A percentile compares a stretch with the other conserved stretches of the same genome.
Evolutionary conservation across 2,797 vertebrate species (phyloP).

Genomic region (Pangasius djambal): DNA sequence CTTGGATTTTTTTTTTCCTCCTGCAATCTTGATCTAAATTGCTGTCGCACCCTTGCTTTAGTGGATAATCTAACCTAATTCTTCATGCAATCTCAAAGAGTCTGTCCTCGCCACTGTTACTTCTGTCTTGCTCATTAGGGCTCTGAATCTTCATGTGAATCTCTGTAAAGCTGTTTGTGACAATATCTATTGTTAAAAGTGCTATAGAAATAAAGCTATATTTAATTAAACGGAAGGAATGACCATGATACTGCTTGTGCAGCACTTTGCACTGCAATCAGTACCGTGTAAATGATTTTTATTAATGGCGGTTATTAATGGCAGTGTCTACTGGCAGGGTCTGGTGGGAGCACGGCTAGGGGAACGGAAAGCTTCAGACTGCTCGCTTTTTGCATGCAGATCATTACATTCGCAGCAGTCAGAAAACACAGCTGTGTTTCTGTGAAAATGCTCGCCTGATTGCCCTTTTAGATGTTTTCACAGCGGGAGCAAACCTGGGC

Average conservation of each 20-base stretch:
- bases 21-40: background rate
- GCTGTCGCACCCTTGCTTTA: background rate
- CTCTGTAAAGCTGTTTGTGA: conserved; percentile 2
- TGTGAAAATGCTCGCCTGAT: conserved; percentile 8
- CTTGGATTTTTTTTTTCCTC: background rate
- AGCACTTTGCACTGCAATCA: background rate
- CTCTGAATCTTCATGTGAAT: background rate
- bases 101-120: background rate
- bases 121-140: background rate
- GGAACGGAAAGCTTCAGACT: background rate
- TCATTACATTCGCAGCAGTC: conserved; percentile 5
- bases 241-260: background rate
- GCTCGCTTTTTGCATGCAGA: background rate
- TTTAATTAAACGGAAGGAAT: background rate
- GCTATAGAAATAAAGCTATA: background rate
- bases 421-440: conserved; percentile 25
- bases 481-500: conserved; percentile 17
- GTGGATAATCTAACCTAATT: background rate
- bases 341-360: conserved; percentile 10
- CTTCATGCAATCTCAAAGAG: background rate
- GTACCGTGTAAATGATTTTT: background rate
- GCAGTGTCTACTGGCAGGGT: background rate
- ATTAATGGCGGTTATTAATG: background rate
- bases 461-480: conserved; percentile 41
- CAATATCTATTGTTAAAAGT: background rate